Evolutionary conservation across 1,140 invertebrate genomes (phyloP).

Genomic region (Drosophila pandora): DNA sequence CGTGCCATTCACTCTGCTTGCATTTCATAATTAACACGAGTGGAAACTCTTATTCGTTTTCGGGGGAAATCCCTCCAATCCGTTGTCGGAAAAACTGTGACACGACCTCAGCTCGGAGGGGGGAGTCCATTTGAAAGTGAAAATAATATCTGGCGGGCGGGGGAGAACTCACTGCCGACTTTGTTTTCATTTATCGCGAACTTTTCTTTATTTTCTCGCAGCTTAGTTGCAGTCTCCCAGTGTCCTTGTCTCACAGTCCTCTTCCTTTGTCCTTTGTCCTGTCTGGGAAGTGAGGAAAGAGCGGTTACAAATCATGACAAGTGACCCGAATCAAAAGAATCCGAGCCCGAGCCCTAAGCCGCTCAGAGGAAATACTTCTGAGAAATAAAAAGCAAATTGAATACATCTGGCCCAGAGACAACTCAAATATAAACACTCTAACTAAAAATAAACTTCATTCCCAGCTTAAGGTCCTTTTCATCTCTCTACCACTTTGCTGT

Average conservation of each 20-base stretch:
- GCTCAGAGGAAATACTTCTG: conserved; percentile 10
- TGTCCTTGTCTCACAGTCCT: conserved; percentile 16
- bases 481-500: not conserved
- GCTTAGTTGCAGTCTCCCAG: conserved; percentile 16
- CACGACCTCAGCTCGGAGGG: conserved; percentile 32
- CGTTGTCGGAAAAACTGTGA: conserved; percentile 35
- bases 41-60: conserved; percentile 6
- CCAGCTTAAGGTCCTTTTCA: not conserved
- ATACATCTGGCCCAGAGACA: not conserved
- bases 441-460: conserved; percentile 3
- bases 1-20: conserved; percentile 26
- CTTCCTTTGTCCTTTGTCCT: not conserved
- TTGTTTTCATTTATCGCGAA: conserved; percentile 48
- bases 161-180: conserved; percentile 23
- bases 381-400: not conserved
- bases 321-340: conserved; percentile 34
- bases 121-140: conserved; percentile 24
- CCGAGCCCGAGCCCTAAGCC: conserved; percentile 3
- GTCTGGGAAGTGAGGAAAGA: conserved; percentile 10
- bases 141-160: conserved; percentile 5
- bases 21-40: conserved; percentile 55
- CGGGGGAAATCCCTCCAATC: conserved; percentile 3
- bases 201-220: conserved; percentile 34
- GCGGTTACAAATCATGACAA: conserved; percentile 30
- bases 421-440: conserved; percentile 6